Percentiles rank a stretch among this genome's conserved stretches.
Conservation (phyloP, 2,888 invertebrate species). For the Mesochorus sp. region DNA sequence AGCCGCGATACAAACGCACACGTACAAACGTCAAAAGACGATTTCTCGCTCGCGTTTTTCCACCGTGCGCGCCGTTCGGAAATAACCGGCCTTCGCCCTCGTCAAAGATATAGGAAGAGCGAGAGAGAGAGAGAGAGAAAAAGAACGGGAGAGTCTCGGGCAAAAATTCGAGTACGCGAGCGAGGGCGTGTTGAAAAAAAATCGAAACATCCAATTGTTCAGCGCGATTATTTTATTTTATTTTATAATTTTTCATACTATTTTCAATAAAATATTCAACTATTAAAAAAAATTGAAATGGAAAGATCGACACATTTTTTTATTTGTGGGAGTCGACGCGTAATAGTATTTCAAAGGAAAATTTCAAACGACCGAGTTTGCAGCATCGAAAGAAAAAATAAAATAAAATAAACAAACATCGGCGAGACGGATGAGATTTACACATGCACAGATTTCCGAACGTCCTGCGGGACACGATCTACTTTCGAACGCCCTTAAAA, state of each 20-base stretch:
- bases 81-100: slow-evolving; percentile 73
- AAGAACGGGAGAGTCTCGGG: slow-evolving; percentile 12
- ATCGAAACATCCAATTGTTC: slow-evolving; percentile 4
- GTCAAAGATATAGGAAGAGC: slow-evolving; percentile 61
- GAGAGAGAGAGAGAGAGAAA: slow-evolving; percentile 38
- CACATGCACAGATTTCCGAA: slow-evolving; percentile 45
- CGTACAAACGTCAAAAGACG: slow-evolving; percentile 9
- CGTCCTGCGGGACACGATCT: slow-evolving; percentile 62
- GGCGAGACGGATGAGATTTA: slow-evolving; percentile 3
- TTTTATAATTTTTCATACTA: too few relatives aligned
- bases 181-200: slow-evolving; percentile 42
- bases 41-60: slow-evolving; percentile 67
- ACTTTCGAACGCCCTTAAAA: slow-evolving; percentile 66
- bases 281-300: too few relatives aligned
- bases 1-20: slow-evolving; percentile 37
- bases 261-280: too few relatives aligned
- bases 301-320: too few relatives aligned
- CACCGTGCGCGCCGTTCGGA: slow-evolving; percentile 67
- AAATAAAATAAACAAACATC: background rate
- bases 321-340: too few relatives aligned
- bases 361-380: background rate
- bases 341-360: too few relatives aligned
- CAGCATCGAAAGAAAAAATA: background rate
- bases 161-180: slow-evolving; percentile 45
- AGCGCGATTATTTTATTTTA: background rate